Evolutionary conservation across 2,888 invertebrate species (phyloP), one percentile per base, ranked within the genome.

Genomic region (Protula sp.): DNA sequence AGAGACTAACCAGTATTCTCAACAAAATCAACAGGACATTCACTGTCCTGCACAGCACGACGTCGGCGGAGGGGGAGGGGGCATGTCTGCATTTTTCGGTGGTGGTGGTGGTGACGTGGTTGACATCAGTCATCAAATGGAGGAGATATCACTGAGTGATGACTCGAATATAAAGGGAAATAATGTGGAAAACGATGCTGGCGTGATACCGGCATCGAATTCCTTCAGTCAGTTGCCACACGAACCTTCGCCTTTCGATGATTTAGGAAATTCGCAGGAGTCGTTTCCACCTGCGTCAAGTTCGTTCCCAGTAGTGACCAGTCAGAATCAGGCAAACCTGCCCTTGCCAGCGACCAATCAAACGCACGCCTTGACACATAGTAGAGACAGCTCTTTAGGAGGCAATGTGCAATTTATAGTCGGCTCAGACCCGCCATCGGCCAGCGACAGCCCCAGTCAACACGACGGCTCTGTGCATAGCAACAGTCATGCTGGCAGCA

Each of bases 361-460:
- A 26, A 27, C 47, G 22, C 30, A 28, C 24, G n/a, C 30, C 38
- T 53, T 54, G 5, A 26, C 38, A 5, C 64, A 64, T 54, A 62
- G 62, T 48, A 27, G 64, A 24, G 54, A 64, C 30, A 64, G 62
- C 45, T 62, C 62, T 30, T 47, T 50, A 5, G 59, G 59, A 26
- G 62, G 62, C 2, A 57, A 59, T 9, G 62, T 62, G 26, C 54
- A 62, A 47, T 65, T 65, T 30, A 48, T 65, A 30, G 57, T 65
- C 2, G 65, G 63, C 5, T 50, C 50, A 19, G 24, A 24, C 24
- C 5, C 50, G 9, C 19, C 38, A 9, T 38, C 38, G 19, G 19
- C 38, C 9, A 14, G 9, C 38, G n/a, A n/a, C n/a, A n/a, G n/a
- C n/a, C n/a, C n/a, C n/a, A n/a, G n/a, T n/a, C n/a, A n/a, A n/a